These are phyloP conservation scores for Netelia inedita DNA, from an alignment of 2,888 invertebrate genomes.

Conservation along the genomic window DNA sequence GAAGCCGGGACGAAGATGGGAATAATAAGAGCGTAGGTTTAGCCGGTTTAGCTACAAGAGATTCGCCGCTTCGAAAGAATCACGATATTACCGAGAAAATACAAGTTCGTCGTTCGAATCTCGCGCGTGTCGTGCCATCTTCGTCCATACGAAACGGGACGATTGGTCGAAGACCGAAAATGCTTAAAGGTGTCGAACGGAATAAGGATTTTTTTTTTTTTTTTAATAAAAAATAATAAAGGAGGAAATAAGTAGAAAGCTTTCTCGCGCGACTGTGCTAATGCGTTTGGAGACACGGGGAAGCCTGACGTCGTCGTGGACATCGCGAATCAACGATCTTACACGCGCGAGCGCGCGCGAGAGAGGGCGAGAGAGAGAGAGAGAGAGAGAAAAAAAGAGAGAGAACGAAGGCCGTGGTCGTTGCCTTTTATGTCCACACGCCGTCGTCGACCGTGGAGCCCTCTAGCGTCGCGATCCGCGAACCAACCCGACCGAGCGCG, in stretches of 20 bases:
- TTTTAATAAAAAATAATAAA: too few relatives aligned
- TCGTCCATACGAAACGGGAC: too few relatives aligned
- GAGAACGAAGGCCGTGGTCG: conserved; percentile 27
- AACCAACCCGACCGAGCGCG: background rate
- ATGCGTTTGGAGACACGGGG: background rate
- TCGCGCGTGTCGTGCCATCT: too few relatives aligned
- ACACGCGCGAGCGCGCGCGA: background rate
- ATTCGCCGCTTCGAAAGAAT: too few relatives aligned
- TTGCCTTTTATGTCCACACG: conserved; percentile 80
- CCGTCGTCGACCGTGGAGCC: conserved; percentile 69
- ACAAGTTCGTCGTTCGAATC: too few relatives aligned
- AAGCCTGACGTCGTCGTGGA: background rate
- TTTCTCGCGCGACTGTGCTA: conserved; percentile 27
- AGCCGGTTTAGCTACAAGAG: too few relatives aligned
- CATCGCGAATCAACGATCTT: conserved; percentile 20
- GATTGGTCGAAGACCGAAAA: background rate
- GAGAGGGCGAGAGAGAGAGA: conserved; percentile 17
- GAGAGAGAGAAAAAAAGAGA: conserved; percentile 51
- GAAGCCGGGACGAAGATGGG: background rate
- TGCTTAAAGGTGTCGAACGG: conserved; percentile 6
- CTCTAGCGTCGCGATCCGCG: conserved; percentile 53
- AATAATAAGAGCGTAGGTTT: conserved; percentile 38
- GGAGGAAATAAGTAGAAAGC: conserved; percentile 54
- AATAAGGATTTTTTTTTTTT: conserved; percentile 28
- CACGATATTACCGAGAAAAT: too few relatives aligned